Conservation (phyloP, 2,888 invertebrate species). For the Orthonevra nobilis region DNA sequence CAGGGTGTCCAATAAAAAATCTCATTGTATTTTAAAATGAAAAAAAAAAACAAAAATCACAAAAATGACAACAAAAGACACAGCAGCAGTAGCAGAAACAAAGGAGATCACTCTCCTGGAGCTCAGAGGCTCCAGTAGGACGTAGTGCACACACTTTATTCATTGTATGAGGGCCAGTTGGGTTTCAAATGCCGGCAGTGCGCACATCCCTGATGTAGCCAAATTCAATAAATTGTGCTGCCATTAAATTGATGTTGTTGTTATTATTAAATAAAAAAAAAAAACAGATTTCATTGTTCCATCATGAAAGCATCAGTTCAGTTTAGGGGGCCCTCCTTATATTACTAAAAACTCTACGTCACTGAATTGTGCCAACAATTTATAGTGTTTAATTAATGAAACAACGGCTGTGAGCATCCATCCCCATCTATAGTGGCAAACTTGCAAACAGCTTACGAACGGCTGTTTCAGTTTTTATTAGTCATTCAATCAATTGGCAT, state of each 20-base stretch:
- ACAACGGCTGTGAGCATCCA: conserved; percentile 46
- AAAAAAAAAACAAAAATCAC: too few species aligned
- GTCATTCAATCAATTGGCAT: conserved; percentile 62
- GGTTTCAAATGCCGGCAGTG: conserved; percentile 44
- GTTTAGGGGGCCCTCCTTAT: background rate
- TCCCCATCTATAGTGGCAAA: conserved; percentile 30
- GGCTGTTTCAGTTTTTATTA: conserved; percentile 44
- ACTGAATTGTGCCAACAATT: conserved; percentile 52
- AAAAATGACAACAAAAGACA: conserved; percentile 5
- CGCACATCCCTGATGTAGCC: conserved; percentile 66
- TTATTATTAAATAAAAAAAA: conserved; percentile 30
- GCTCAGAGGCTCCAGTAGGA: conserved; percentile 1
- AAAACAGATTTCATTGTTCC: conserved; percentile 49
- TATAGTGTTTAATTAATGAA: conserved; percentile 64
- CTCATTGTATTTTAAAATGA: background rate
- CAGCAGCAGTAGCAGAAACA: conserved; percentile 15
- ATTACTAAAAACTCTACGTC: conserved; percentile 46
- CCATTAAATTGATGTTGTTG: background rate
- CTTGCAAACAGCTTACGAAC: too few species aligned
- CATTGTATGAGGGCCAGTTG: conserved; percentile 33
- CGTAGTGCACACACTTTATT: conserved; percentile 22
- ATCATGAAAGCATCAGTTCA: conserved; percentile 24
- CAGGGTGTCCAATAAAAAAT: conserved; percentile 23
- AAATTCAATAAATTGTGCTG: conserved; percentile 61
- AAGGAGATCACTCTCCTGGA: background rate